Evolutionary conservation across 2,113 vertebrate species (phyloP).

Genomic region (Pseudorectes ferrugineus): DNA sequence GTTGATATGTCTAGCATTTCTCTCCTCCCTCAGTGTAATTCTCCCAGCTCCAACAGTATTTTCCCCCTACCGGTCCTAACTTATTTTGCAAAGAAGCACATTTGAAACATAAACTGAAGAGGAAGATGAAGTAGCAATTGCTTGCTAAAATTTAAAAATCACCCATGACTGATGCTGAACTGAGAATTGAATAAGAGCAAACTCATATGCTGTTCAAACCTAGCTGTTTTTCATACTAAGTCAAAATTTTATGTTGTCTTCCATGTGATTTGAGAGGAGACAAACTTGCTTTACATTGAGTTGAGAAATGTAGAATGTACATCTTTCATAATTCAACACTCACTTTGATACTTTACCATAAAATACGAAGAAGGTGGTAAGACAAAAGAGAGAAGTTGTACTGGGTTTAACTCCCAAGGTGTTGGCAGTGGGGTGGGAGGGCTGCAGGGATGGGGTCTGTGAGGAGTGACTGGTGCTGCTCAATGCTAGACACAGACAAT

Average conservation of each 20-base stretch:
- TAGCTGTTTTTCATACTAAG: background rate
- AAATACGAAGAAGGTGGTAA: background rate
- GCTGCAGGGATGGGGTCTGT: background rate
- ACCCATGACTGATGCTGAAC: background rate
- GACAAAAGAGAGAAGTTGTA: background rate
- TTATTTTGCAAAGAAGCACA: background rate
- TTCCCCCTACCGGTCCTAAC: background rate
- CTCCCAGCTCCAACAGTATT: background rate
- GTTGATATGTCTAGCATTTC: background rate
- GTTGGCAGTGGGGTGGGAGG: background rate
- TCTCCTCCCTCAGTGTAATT: background rate
- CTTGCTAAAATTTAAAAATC: background rate
- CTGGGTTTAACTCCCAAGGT: background rate
- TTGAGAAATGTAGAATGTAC: background rate
- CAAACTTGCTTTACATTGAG: background rate
- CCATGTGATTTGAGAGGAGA: background rate
- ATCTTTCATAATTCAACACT: background rate
- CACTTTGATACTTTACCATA: background rate
- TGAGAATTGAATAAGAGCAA: fast-evolving
- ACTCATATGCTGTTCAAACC: background rate
- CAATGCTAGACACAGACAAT: fast-evolving
- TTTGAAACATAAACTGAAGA: background rate
- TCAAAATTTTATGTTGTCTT: background rate
- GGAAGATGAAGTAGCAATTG: background rate
- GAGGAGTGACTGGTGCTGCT: background rate